These are phyloP conservation scores for Chaetops frenatus DNA, from an alignment of 2,113 vertebrate genomes.

Conservation along the genomic window DNA sequence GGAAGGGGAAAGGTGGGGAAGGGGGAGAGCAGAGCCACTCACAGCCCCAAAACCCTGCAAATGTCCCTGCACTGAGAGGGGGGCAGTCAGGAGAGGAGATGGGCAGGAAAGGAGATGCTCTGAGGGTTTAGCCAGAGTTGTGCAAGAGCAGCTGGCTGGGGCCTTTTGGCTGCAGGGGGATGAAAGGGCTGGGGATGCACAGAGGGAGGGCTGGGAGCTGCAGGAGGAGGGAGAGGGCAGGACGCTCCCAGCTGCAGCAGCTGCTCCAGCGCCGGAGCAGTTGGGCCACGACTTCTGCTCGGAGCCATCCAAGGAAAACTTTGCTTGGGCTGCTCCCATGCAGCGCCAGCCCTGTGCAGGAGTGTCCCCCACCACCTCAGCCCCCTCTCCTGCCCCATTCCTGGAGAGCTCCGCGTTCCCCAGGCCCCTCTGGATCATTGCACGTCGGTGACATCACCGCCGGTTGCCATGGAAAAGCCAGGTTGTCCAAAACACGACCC, in stretches of 20 bases:
- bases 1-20: neutral
- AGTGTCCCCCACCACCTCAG: rapidly evolving
- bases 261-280: rapidly evolving
- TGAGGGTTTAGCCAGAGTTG: neutral
- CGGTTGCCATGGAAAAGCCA: conserved; percentile 12
- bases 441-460: neutral
- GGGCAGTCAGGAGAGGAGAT: rapidly evolving
- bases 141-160: neutral
- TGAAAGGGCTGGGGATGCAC: neutral
- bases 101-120: rapidly evolving
- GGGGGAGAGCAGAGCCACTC: neutral
- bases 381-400: neutral
- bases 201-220: neutral
- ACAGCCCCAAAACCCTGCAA: rapidly evolving
- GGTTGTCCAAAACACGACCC: conserved; percentile 53
- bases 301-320: neutral
- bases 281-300: rapidly evolving
- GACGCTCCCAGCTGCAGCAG: neutral
- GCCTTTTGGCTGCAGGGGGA: neutral
- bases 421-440: neutral
- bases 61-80: rapidly evolving
- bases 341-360: neutral
- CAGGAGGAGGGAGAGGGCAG: neutral
- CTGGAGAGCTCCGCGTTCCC: neutral
- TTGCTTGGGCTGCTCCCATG: rapidly evolving